Evolutionary conservation across 2,888 invertebrate genomes (phyloP), one percentile per base, ranked within the genome.

Genomic region (Cheilosia impressa): DNA sequence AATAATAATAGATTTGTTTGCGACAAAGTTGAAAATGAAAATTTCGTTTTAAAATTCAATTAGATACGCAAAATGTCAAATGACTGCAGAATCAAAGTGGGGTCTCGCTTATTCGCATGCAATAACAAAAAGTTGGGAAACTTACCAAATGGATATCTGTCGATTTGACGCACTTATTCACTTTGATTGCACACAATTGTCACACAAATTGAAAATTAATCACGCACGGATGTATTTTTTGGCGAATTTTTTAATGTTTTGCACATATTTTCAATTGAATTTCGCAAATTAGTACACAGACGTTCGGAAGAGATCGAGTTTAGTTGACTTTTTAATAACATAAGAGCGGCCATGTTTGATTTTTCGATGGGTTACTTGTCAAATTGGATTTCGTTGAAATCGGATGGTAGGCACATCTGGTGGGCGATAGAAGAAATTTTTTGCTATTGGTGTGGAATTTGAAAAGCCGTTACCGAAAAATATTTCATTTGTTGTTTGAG

Each of bases 251-350:
- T 43, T 4, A 81, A 62, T 68, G 58, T 77, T 85, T 81, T 76
- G 76, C 72, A 68, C 85, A 85, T 85, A 72, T 68, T 85, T 81
- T 81, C 27, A 47, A 55, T 38, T 52, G 72, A 85, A 85, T 80
- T 85, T 85, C 34, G 57, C 68, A 77, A 85, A 85, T 72, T 72
- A 52, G 47, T 68, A 81, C 85, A 80, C 85, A 85, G 85, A 85
- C 85, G 85, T 81, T 85, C 77, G 57, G 60, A 63, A 60, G 17
- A 71, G 76, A 77, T 62, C 34, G 71, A 80, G 62, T 85, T 72
- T 31, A 53, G 34, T 75, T 85, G 81, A 81, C 81, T 81, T 85
- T 85, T 85, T 77, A 63, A 85, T 68, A 85, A 85, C 85, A 85
- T 62, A 85, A 17, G 69, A 55, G 50, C 85, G 63, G 85, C 85